phyloP scores from a whole-genome alignment of 2,113 vertebrate genomes.

The Gasterosteus nipponicus region DNA sequence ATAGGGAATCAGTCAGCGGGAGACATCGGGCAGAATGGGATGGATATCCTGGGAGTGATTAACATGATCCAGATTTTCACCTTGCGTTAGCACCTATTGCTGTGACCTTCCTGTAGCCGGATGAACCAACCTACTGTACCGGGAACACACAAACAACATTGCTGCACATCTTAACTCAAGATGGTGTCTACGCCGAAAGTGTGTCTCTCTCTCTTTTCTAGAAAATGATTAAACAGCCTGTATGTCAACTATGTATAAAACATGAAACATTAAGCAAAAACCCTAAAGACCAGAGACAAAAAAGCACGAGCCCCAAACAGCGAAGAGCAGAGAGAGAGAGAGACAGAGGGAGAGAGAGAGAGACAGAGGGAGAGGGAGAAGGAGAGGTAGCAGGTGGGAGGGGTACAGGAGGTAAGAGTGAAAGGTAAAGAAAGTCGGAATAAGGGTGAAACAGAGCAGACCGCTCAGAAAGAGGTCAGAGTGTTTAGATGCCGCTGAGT shows the following conservation, averaged over 20 bases:
- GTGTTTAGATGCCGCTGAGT: constrained; percentile 19
- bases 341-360: constrained; percentile 40
- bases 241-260: constrained; percentile 22
- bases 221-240: constrained; percentile 47
- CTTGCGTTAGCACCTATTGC: constrained; percentile 46
- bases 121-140: constrained; percentile 11
- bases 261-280: constrained; percentile 65
- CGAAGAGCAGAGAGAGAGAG: constrained; percentile 44
- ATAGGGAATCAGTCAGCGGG: constrained; percentile 61
- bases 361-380: constrained; percentile 35
- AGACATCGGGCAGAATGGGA: constrained; percentile 45
- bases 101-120: constrained; percentile 46
- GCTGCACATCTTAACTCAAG: background rate
- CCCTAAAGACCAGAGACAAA: constrained; percentile 51
- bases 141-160: background rate
- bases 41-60: constrained; percentile 68
- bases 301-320: constrained; percentile 39
- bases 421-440: constrained; percentile 66
- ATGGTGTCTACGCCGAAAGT: too few species aligned
- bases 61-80: constrained; percentile 75
- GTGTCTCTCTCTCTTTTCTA: background rate
- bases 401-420: constrained; percentile 54
- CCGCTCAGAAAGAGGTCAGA: constrained; percentile 56
- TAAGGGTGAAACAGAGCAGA: constrained; percentile 64
- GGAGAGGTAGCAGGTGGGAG: constrained; percentile 62